These are phyloP conservation scores for Sclerodermus sp. DNA, from an alignment of 2,888 invertebrate species.

Conservation along the genomic window DNA sequence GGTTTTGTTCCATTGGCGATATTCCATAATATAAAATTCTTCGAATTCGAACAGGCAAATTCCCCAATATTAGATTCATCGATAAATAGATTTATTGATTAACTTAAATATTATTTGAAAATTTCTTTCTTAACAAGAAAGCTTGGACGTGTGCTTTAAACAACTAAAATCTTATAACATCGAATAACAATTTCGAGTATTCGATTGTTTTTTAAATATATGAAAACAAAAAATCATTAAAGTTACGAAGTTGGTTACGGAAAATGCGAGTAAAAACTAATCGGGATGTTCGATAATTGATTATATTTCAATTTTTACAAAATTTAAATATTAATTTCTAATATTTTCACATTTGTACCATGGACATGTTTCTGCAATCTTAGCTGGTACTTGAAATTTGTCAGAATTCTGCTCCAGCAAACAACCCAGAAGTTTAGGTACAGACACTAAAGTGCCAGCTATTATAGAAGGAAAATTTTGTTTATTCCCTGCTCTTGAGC, in stretches of 20 bases:
- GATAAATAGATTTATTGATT: not conserved
- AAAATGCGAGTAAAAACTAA: not conserved
- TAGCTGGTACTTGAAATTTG: conserved; percentile 40
- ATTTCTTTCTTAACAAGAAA: no score
- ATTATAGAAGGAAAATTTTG: conserved; percentile 71
- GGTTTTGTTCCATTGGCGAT: conserved; percentile 23
- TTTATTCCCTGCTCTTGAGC: no score
- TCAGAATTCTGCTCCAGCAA: conserved; percentile 67
- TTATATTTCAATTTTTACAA: not conserved
- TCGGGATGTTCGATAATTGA: not conserved
- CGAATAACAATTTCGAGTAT: no score
- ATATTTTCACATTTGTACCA: no score
- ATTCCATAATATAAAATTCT: conserved; percentile 24
- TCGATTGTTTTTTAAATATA: not conserved
- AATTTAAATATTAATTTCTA: no score
- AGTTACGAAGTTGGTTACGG: not conserved
- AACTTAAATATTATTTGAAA: no score
- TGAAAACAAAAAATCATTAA: no score
- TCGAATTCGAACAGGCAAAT: conserved; percentile 31
- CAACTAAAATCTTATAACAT: no score
- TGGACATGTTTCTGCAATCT: conserved; percentile 17
- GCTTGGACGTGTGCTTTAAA: no score
- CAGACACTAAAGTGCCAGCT: conserved; percentile 72
- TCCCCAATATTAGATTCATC: conserved; percentile 28
- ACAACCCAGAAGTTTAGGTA: conserved; percentile 75